Conservation (phyloP, 2,888 invertebrate species). For the Tipula unca region DNA sequence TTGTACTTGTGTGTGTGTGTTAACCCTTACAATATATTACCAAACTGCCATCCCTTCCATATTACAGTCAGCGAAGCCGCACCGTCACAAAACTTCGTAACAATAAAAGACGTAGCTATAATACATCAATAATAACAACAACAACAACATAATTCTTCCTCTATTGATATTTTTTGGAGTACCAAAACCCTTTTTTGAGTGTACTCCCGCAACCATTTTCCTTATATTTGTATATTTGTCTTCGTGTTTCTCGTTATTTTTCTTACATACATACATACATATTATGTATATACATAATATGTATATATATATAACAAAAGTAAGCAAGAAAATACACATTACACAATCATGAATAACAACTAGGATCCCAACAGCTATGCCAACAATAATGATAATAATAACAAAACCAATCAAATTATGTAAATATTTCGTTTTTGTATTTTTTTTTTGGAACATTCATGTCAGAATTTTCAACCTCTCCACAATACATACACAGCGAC, state of each 20-base stretch:
- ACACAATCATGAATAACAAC: neutral
- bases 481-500: neutral
- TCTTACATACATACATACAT: neutral
- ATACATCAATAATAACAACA: neutral
- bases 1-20: neutral
- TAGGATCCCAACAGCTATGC: neutral
- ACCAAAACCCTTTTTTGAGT: neutral
- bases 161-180: neutral
- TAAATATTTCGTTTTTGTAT: neutral
- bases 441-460: neutral
- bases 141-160: neutral
- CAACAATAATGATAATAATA: constrained; percentile 14
- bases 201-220: neutral
- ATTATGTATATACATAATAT: neutral
- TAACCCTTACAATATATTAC: neutral
- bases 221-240: neutral
- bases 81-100: neutral
- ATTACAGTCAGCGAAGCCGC: neutral
- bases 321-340: neutral
- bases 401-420: constrained; percentile 8
- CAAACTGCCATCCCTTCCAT: neutral
- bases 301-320: neutral
- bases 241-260: neutral
- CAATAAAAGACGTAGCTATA: neutral
- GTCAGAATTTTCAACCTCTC: neutral